Percentiles rank a stretch among this genome's conserved stretches.
Conservation (phyloP, 1,140 invertebrate genomes). For the Cardiocondyla obscurior region DNA sequence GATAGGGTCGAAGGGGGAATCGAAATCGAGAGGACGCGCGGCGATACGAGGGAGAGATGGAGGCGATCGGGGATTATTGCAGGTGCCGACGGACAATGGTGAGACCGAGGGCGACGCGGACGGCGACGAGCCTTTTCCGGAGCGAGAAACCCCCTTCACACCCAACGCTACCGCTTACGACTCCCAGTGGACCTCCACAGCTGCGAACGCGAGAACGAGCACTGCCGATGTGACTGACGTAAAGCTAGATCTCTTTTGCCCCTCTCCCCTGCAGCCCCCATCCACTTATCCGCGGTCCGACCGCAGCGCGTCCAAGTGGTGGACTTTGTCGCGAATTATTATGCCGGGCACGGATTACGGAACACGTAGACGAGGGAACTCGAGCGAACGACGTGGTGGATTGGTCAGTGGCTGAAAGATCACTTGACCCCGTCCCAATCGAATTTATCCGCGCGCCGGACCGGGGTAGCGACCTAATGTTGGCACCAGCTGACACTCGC, state of each 20-base stretch:
- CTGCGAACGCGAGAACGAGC: conserved; percentile 72
- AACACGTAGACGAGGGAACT: neutral
- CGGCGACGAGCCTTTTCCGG: neutral
- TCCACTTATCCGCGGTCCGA: neutral
- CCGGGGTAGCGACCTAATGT: neutral
- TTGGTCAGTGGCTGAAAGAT: neutral
- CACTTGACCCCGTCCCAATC: no score
- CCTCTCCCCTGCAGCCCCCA: conserved; percentile 54
- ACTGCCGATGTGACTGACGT: conserved; percentile 74
- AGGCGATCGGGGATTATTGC: neutral
- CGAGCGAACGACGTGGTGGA: neutral
- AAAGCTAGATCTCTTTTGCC: conserved; percentile 72
- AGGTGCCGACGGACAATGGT: neutral
- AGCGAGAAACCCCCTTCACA: conserved; percentile 23
- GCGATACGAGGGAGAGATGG: neutral
- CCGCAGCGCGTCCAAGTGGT: no score
- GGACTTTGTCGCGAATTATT: no score
- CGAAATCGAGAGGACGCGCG: neutral
- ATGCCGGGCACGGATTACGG: neutral
- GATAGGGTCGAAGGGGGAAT: neutral
- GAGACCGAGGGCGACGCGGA: neutral
- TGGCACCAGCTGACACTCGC: neutral
- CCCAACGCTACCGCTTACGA: conserved; percentile 42
- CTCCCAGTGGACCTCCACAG: conserved; percentile 54
- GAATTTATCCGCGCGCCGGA: no score